phyloP scores from a whole-genome alignment of 2,113 vertebrate genomes.

The Cebidichthys violaceus region DNA sequence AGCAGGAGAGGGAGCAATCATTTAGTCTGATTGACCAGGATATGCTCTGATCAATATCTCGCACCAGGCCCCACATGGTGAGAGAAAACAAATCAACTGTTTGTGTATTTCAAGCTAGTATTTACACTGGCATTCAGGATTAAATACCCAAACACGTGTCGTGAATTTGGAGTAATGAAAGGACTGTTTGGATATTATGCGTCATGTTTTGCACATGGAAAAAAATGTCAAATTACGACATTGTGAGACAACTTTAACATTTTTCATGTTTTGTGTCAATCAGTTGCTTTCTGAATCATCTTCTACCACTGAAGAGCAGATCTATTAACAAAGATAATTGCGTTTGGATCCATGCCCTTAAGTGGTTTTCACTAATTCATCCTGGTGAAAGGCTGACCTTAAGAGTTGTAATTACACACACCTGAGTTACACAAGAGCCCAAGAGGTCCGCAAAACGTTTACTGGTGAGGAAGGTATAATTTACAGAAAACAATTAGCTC shows the following conservation, averaged over 20 bases:
- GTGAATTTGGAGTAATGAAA: slow-evolving; percentile 48
- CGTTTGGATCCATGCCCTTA: slow-evolving; percentile 83
- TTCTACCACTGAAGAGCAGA: slow-evolving; percentile 70
- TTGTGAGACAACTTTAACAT: slow-evolving; percentile 28
- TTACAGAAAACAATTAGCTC: slow-evolving; percentile 84
- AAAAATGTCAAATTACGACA: not conserved
- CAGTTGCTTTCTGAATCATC: slow-evolving; percentile 66
- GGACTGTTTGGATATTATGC: slow-evolving; percentile 7
- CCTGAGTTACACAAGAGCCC: slow-evolving; percentile 84
- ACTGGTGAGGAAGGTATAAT: slow-evolving; percentile 83
- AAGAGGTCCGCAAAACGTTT: slow-evolving; percentile 82
- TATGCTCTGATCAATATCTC: slow-evolving; percentile 82
- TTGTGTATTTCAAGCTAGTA: slow-evolving; percentile 57
- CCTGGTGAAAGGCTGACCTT: slow-evolving; percentile 88
- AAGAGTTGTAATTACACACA: slow-evolving; percentile 89
- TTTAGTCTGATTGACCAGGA: slow-evolving; percentile 84
- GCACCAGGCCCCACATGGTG: slow-evolving; percentile 67
- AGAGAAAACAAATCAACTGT: slow-evolving; percentile 76
- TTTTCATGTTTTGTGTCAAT: slow-evolving; percentile 55
- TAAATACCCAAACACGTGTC: slow-evolving; percentile 52
- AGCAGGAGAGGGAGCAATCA: slow-evolving; percentile 77
- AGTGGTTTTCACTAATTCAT: slow-evolving; percentile 89
- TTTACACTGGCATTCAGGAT: slow-evolving; percentile 54
- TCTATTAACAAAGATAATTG: slow-evolving; percentile 87
- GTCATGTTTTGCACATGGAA: not conserved